A percentile compares a stretch with the other conserved stretches of the same genome.
phyloP scores from a whole-genome alignment of 2,113 vertebrate species.

The Sorex fumeus region DNA sequence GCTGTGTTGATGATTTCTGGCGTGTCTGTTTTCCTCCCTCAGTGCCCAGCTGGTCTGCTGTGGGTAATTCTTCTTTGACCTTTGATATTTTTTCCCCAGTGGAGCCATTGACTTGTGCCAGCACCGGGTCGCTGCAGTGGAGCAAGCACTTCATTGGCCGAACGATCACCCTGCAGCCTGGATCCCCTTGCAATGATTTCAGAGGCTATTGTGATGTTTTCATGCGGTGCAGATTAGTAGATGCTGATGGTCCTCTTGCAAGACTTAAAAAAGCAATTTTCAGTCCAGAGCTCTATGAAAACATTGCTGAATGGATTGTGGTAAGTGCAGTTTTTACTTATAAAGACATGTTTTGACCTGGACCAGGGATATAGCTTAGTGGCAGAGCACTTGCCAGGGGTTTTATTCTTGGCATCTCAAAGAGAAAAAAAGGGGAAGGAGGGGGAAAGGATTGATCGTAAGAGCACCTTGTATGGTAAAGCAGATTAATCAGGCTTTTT shows the following conservation, averaged over 20 bases:
- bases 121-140: constrained; percentile 94
- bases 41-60: not conserved
- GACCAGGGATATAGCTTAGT: too few relatives aligned
- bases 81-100: constrained; percentile 86
- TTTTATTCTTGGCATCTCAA: too few relatives aligned
- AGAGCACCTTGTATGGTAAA: too few relatives aligned
- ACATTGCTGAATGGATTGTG: constrained; percentile 98
- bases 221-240: constrained; percentile 96
- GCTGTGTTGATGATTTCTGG: not conserved
- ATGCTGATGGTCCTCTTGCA: constrained; percentile 97
- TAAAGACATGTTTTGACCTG: constrained; percentile 8
- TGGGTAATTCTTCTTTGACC: constrained; percentile 11
- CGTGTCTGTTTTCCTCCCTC: not conserved
- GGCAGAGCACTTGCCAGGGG: too few relatives aligned
- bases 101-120: constrained; percentile 92
- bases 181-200: constrained; percentile 98
- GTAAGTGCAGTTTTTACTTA: constrained; percentile 88
- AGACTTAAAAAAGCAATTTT: constrained; percentile 99
- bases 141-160: constrained; percentile 87
- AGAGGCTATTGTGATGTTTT: constrained; percentile 99
- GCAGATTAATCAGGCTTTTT: too few relatives aligned
- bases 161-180: constrained; percentile 95
- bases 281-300: constrained; percentile 96
- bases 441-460: too few relatives aligned
- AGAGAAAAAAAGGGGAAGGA: too few relatives aligned